These are phyloP conservation scores for Agrotis segetum DNA, from an alignment of 2,888 invertebrate species.

Conservation along the genomic window DNA sequence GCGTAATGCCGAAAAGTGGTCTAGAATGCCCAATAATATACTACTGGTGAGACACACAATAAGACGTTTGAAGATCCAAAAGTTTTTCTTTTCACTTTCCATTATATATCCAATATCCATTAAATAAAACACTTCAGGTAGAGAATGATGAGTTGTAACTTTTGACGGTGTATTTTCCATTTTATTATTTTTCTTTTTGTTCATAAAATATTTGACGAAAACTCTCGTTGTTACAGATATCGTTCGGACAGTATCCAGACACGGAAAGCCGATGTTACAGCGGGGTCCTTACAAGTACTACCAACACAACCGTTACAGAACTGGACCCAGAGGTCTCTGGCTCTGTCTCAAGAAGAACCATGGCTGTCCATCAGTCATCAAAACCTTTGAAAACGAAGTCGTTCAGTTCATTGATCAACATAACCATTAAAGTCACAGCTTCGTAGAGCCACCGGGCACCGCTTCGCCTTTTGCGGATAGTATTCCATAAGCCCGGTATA, in stretches of 20 bases:
- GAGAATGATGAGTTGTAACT: too few relatives aligned
- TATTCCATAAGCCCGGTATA: too few relatives aligned
- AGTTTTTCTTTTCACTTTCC: too few relatives aligned
- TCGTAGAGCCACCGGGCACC: too few relatives aligned
- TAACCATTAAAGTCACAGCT: slow-evolving; percentile 30
- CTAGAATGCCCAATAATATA: too few relatives aligned
- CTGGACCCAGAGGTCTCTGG: slow-evolving; percentile 63
- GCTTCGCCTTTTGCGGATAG: too few relatives aligned
- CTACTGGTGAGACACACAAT: too few relatives aligned
- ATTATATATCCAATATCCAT: too few relatives aligned
- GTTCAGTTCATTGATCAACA: slow-evolving; percentile 43
- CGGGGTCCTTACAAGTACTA: slow-evolving; percentile 54
- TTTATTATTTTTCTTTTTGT: background rate
- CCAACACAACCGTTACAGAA: slow-evolving; percentile 58
- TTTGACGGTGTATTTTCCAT: too few relatives aligned
- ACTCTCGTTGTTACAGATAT: slow-evolving; percentile 27
- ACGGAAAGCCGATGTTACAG: slow-evolving; percentile 56
- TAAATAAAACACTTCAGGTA: too few relatives aligned
- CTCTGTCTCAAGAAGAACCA: slow-evolving; percentile 53
- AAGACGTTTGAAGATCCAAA: too few relatives aligned
- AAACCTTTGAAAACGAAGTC: slow-evolving; percentile 36
- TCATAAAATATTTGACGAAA: background rate
- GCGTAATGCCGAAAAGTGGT: too few relatives aligned
- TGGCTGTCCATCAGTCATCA: slow-evolving; percentile 51
- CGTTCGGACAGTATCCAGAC: slow-evolving; percentile 23